phyloP scores from a whole-genome alignment of 2,113 vertebrate species.

The Thinocorus orbignyianus region DNA sequence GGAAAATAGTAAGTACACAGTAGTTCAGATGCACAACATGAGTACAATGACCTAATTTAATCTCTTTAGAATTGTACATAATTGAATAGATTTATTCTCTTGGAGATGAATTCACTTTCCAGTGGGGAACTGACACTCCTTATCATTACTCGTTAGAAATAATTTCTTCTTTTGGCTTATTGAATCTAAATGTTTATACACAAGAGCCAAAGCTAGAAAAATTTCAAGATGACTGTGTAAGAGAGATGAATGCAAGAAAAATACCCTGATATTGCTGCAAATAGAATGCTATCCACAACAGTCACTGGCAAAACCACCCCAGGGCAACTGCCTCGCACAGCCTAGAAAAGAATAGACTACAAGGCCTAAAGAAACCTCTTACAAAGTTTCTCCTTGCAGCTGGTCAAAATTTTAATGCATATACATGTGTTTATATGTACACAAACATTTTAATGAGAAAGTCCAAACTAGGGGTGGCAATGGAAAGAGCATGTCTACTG shows the following conservation, averaged over 20 bases:
- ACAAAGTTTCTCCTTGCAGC: background rate
- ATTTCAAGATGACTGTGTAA: background rate
- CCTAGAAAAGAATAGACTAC: background rate
- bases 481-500: background rate
- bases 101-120: background rate
- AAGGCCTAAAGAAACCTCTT: background rate
- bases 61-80: background rate
- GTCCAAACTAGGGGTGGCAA: background rate
- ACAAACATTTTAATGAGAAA: background rate
- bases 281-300: background rate
- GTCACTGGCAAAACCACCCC: background rate
- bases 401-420: background rate
- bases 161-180: background rate
- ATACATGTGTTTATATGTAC: background rate
- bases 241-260: background rate
- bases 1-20: background rate
- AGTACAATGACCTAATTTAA: background rate
- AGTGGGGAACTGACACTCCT: background rate
- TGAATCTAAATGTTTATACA: background rate
- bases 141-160: background rate
- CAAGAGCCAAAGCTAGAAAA: background rate
- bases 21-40: background rate
- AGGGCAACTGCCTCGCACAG: background rate
- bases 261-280: background rate
- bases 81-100: background rate